phyloP scores from a whole-genome alignment of 35 echinoderm and acorn worm species.

The Heliocidaris erythrogramma region DNA sequence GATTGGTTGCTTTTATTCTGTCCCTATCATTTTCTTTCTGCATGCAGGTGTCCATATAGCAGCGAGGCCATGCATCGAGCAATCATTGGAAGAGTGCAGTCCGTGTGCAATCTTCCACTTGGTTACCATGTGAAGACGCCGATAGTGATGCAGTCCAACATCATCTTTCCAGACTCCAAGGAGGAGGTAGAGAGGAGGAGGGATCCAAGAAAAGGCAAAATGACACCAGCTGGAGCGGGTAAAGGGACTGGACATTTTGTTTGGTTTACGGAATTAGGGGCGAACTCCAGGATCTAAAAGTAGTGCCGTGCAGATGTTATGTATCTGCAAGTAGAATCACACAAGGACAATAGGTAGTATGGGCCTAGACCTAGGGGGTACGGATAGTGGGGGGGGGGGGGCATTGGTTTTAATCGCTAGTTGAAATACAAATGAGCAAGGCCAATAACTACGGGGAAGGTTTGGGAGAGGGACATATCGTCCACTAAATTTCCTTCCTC shows the following conservation, averaged over 20 bases:
- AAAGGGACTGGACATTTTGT: not conserved
- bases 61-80: conserved; percentile 67
- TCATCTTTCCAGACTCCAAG: conserved; percentile 74
- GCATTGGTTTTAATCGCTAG: too few relatives aligned
- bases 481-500: too few relatives aligned
- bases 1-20: not conserved
- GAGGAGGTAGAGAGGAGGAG: conserved; percentile 53
- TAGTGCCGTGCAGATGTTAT: too few relatives aligned
- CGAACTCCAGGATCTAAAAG: too few relatives aligned
- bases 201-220: conserved; percentile 71
- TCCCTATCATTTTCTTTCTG: not conserved
- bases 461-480: too few relatives aligned
- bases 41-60: conserved; percentile 69
- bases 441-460: too few relatives aligned
- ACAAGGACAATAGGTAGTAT: too few relatives aligned
- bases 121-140: conserved; percentile 39
- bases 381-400: too few relatives aligned
- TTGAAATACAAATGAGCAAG: too few relatives aligned
- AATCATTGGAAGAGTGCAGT: conserved; percentile 54
- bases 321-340: too few relatives aligned
- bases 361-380: too few relatives aligned
- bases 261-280: too few relatives aligned
- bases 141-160: conserved; percentile 43
- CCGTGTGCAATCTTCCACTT: conserved; percentile 44
- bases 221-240: conserved; percentile 85